Conservation (phyloP, 2,113 vertebrate genomes). For the Delphinus delphis region DNA sequence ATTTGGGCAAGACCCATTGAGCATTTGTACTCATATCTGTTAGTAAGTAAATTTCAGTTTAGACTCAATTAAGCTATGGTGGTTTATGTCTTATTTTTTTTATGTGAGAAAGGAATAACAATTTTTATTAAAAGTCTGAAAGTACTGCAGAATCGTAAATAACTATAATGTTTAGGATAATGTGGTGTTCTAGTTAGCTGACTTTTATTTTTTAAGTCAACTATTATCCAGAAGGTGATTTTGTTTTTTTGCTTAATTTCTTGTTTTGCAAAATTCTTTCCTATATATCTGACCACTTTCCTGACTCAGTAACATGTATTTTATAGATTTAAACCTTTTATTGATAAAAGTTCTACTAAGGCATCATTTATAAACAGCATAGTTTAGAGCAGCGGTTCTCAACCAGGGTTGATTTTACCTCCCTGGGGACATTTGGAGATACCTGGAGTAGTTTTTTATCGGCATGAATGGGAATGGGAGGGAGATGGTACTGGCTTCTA, state of each 20-base stretch:
- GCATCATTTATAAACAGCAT: conserved; percentile 2
- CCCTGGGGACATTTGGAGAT: not conserved
- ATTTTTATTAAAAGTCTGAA: not conserved
- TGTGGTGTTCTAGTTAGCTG: not conserved
- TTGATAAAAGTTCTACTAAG: not conserved
- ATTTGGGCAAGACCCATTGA: not conserved
- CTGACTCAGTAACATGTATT: not conserved
- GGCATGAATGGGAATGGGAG: not conserved
- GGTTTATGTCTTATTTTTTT: not conserved
- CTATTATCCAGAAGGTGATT: not conserved
- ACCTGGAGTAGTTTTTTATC: not conserved
- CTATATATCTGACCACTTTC: not conserved
- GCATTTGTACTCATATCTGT: not conserved
- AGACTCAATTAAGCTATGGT: conserved; percentile 19
- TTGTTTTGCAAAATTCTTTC: not conserved
- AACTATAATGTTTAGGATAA: not conserved
- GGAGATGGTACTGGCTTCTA: not conserved
- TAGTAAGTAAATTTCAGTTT: conserved; percentile 8
- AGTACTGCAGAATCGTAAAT: not conserved
- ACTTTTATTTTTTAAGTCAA: not conserved
- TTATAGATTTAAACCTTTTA: not conserved
- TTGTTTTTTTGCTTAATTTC: not conserved
- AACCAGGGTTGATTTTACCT: not conserved
- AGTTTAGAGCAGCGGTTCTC: not conserved
- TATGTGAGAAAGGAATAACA: not conserved